Evolutionary conservation across 1,140 invertebrate genomes (phyloP), one percentile per base, ranked within the genome.

Genomic region (Homalodisca vitripennis): DNA sequence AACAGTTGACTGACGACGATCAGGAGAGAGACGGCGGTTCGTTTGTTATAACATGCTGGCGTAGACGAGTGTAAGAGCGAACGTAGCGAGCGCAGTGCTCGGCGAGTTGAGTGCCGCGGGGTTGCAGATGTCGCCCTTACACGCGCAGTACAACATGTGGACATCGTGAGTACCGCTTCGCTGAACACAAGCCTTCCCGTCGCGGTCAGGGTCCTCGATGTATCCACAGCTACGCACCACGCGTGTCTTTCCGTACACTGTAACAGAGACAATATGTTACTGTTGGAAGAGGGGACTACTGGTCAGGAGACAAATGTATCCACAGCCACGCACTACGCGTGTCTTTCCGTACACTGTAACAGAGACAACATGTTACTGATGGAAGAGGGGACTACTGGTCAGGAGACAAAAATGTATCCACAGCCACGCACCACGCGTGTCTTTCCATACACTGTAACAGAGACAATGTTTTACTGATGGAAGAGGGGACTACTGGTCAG

Each of bases 181-280:
- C 72, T 79, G 81, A 34, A 86, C 74, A 75, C 91, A 92, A 17
- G 80, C 76, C 41, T 83, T 82, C 60, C 86, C 81, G 67, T 89
- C 87, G 31, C 77, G 79, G 31, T 80, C 78, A 0, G 84, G 82
- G 69, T 91, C 87, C 24, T 80, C 79, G 22, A 93, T 78, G 77
- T 89, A 92, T 3, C 91, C 90, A 72, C 91, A 93, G 41, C 86
- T 84, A 57, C 91, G 84, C 0, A 92, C 87, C 0, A 92, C 84
- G 31, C 90, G 84, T 2, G 83, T 78, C 77, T 88, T 89, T 2
- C 88, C 88, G 76, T 91, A 87, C 69, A 91, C 91, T 93, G 83
- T 26, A 84, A 84, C n/a, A n/a, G n/a, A n/a, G n/a, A n/a, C 73
- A 74, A 74, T 70, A n/a, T n/a, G n/a, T n/a, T n/a, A n/a, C n/a